Evolutionary conservation across 2,888 invertebrate genomes (phyloP).

Genomic region (Watsonalla binaria): DNA sequence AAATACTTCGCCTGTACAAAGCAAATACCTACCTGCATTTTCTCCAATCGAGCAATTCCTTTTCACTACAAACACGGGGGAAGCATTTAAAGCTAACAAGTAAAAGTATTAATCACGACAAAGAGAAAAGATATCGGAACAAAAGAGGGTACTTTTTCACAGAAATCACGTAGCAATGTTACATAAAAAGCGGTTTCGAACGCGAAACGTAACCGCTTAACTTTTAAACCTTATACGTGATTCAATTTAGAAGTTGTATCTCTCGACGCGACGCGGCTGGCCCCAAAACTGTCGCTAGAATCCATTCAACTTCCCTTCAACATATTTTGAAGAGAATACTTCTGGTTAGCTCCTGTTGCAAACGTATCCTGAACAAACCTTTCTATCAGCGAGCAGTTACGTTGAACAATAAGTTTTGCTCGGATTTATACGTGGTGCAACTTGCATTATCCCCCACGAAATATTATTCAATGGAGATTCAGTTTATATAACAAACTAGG

Average conservation of each 20-base stretch:
- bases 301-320: slow-evolving; percentile 58
- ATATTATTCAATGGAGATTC: slow-evolving; percentile 16
- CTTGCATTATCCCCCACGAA: slow-evolving; percentile 7
- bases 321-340: slow-evolving; percentile 55
- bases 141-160: slow-evolving; percentile 51
- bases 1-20: background rate
- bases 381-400: slow-evolving; percentile 11
- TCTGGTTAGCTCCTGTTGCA: slow-evolving; percentile 29
- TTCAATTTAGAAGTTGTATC: slow-evolving; percentile 74
- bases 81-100: slow-evolving; percentile 51
- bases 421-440: background rate
- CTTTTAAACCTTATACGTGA: slow-evolving; percentile 77
- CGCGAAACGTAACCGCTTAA: slow-evolving; percentile 72
- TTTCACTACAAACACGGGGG: slow-evolving; percentile 34
- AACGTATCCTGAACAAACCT: slow-evolving; percentile 30
- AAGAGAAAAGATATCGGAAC: slow-evolving; percentile 51
- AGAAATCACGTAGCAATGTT: slow-evolving; percentile 64
- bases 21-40: background rate
- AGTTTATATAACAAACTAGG: slow-evolving; percentile 7
- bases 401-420: slow-evolving; percentile 1
- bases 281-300: slow-evolving; percentile 62
- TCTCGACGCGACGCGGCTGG: slow-evolving; percentile 42
- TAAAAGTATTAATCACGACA: slow-evolving; percentile 38
- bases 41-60: slow-evolving; percentile 4
- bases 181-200: slow-evolving; percentile 69